Evolutionary conservation across 2,113 vertebrate species (phyloP), one percentile per base, ranked within the genome.

Genomic region (Channa argus): DNA sequence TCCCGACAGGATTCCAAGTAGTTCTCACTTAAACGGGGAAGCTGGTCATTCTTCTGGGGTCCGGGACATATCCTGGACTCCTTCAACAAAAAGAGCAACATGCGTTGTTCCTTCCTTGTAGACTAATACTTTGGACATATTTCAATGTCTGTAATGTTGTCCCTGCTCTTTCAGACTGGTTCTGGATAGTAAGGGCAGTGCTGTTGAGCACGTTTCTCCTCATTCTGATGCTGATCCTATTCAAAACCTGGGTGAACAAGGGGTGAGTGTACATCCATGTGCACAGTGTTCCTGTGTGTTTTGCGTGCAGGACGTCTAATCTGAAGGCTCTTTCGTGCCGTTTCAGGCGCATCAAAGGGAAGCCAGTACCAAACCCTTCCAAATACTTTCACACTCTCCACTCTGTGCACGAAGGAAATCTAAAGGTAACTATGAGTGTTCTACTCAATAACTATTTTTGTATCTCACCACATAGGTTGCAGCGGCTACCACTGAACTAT

Each of bases 361-460:
- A 82, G 53, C 54, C 82, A 9, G 41, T 94, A 34, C 94, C 94
- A 1, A 92, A 94, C 63, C 94, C 94, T 3, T 94, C 94, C 0
- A 85, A 86, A 46, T 95, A 92, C 76, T 94, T 95, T 52, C 72
- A 82, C 38, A 71, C 85, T 1, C 87, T 94, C 38, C 81, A 93
- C 39, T 75, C 86, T 0, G 43, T 84, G 53, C 87, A 94, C 2
- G 69, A 66, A 53, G 92, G 91, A 69, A 91, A 94, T 74, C 87
- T 93, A 2, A 92, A 90, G 89, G 94, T 94, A 80, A 79, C 24
- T 24, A 24, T 24, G 24, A 24, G 24, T 24, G 24, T 24, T 24
- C 24, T 24, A 24, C 24, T 24, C 24, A 1, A 24, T 24, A 24
- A 5, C 39, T 41, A 7, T 7, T 41, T 5, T 7, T 41, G 39